Conservation (phyloP, 2,888 invertebrate species). For the Ectemnius continuus region DNA sequence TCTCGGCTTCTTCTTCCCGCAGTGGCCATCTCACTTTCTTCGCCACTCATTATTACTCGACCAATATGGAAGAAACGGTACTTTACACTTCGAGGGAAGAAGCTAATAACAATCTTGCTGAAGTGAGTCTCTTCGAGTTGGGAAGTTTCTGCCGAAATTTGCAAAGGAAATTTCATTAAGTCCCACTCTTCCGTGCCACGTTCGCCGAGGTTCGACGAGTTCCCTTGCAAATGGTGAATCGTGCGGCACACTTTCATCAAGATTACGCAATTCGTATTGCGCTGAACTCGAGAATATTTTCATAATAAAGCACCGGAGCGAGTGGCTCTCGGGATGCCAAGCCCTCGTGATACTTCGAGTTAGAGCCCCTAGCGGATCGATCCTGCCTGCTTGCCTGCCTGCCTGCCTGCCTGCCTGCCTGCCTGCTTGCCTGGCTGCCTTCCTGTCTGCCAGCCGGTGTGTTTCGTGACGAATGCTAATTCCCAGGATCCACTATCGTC, state of each 20-base stretch:
- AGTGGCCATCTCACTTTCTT: too few species aligned
- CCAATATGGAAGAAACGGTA: too few species aligned
- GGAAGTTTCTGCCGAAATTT: too few species aligned
- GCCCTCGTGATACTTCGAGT: not conserved
- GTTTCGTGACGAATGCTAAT: not conserved
- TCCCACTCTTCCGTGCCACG: too few species aligned
- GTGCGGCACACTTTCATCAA: too few species aligned
- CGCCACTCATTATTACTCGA: too few species aligned
- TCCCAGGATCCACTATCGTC: not conserved
- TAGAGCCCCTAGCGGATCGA: not conserved
- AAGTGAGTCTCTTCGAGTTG: too few species aligned
- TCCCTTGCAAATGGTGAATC: too few species aligned
- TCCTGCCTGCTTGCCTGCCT: not conserved
- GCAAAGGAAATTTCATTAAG: too few species aligned
- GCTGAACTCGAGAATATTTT: conserved; percentile 6
- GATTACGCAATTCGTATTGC: conserved; percentile 4
- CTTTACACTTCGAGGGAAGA: too few species aligned
- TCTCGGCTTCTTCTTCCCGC: not conserved
- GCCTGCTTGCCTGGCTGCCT: not conserved
- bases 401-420: not conserved
- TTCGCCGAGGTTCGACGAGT: too few species aligned
- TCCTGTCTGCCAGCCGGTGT: not conserved
- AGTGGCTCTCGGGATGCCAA: not conserved
- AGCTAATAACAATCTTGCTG: too few species aligned
- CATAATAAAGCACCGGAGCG: not conserved